These are phyloP conservation scores for Amazona ochrocephala DNA, from an alignment of 2,797 vertebrate genomes.

Conservation along the genomic window DNA sequence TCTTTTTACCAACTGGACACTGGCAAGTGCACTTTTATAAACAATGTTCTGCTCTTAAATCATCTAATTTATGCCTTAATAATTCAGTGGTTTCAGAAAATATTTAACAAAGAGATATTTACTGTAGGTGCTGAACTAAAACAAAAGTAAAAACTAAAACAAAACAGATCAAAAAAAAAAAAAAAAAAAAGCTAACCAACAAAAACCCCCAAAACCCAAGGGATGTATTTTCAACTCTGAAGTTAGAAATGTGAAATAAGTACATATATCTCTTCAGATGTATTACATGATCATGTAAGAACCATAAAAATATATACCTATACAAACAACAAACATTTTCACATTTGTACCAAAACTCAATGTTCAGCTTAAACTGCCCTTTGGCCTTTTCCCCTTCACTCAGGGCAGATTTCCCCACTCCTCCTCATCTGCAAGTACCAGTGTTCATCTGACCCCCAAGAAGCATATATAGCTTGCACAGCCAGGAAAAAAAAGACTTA, in stretches of 20 bases:
- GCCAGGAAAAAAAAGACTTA: not conserved
- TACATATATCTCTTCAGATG: not conserved
- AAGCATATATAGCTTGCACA: not conserved
- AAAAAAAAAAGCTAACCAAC: not conserved
- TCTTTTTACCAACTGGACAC: not conserved
- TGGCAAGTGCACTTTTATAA: not conserved
- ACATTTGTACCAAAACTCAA: not conserved
- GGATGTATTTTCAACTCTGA: not conserved
- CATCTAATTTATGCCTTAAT: not conserved
- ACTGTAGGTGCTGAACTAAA: not conserved
- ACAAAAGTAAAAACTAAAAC: not conserved
- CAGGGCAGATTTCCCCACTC: not conserved
- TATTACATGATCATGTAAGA: not conserved
- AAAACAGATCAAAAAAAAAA: not conserved
- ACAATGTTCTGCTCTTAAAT: not conserved
- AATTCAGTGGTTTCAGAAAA: slow-evolving; percentile 12
- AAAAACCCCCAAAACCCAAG: not conserved
- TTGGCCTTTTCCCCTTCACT: not conserved
- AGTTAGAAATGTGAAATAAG: not conserved
- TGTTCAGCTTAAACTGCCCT: not conserved
- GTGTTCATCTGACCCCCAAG: not conserved
- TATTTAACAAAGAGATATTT: not conserved
- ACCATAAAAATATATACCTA: not conserved
- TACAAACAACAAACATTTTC: not conserved
- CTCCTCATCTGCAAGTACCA: not conserved